A percentile compares a stretch with the other conserved stretches of the same genome.
These are phyloP conservation scores for Oreocharis arfaki DNA, from an alignment of 2,113 vertebrate genomes.

Conservation along the genomic window DNA sequence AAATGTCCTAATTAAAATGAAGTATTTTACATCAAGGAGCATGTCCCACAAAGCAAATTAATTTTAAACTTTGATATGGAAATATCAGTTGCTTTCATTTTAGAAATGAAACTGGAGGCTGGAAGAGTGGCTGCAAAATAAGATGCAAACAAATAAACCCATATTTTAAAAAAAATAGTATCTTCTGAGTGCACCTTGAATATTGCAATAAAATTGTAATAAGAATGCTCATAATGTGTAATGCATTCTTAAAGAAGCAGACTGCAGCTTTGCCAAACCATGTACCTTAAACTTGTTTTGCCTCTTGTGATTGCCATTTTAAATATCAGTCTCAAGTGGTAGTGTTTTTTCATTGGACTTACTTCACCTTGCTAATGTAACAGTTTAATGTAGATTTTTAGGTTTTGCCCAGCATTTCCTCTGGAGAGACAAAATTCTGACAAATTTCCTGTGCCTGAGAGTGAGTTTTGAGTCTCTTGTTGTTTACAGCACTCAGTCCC, in stretches of 20 bases:
- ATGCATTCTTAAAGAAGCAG: background rate
- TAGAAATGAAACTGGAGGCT: conserved; percentile 29
- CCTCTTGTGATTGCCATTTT: background rate
- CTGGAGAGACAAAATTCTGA: background rate
- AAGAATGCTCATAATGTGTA: background rate
- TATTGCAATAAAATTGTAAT: conserved; percentile 47
- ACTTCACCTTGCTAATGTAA: background rate
- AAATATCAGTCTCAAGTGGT: background rate
- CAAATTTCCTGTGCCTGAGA: background rate
- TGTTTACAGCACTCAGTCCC: background rate
- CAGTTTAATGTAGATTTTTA: background rate
- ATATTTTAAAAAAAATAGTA: background rate
- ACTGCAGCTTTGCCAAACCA: background rate
- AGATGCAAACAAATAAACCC: conserved; percentile 41
- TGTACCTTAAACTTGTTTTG: conserved; percentile 13
- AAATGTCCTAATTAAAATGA: conserved; percentile 56
- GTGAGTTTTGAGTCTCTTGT: background rate
- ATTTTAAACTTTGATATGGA: conserved; percentile 66
- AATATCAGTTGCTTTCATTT: conserved; percentile 58
- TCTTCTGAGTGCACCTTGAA: conserved; percentile 16
- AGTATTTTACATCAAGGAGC: conserved; percentile 48
- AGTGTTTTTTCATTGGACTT: background rate
- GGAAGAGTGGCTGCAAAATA: conserved; percentile 18
- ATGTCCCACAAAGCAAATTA: conserved; percentile 48
- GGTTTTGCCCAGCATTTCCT: background rate